These are phyloP conservation scores for Scomber japonicus DNA, from an alignment of 2,113 vertebrate species.

Conservation along the genomic window DNA sequence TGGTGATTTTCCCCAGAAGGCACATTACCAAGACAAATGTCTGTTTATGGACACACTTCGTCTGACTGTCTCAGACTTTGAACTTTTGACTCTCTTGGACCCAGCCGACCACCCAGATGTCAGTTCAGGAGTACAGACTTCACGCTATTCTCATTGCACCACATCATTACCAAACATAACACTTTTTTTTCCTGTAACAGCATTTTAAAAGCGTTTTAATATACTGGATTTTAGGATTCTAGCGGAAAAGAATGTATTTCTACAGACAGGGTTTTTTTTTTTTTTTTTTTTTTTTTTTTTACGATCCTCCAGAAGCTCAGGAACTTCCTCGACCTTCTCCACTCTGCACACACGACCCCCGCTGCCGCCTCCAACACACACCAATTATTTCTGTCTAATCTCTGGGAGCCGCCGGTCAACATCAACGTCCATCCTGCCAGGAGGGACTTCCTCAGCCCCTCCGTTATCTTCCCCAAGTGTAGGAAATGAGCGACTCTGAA, in stretches of 20 bases:
- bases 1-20: constrained; percentile 7
- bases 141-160: background rate
- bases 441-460: constrained; percentile 22
- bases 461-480: constrained; percentile 21
- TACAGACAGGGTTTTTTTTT: background rate
- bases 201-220: background rate
- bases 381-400: constrained; percentile 53
- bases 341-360: background rate
- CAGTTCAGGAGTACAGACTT: background rate
- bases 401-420: background rate
- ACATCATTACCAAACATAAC: background rate
- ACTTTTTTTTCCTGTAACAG: no score
- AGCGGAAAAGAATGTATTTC: no score
- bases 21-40: constrained; percentile 9
- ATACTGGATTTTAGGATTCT: no score
- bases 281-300: constrained; percentile 1
- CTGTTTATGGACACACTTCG: constrained; percentile 21
- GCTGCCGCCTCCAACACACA: background rate
- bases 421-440: constrained; percentile 1
- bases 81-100: background rate
- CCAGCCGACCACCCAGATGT: constrained; percentile 31
- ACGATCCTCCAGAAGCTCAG: background rate
- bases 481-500: constrained; percentile 46
- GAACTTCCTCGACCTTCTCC: background rate
- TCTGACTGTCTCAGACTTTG: constrained; percentile 15